phyloP scores from a whole-genome alignment of 2,113 vertebrate species.

The Mustela lutreola region DNA sequence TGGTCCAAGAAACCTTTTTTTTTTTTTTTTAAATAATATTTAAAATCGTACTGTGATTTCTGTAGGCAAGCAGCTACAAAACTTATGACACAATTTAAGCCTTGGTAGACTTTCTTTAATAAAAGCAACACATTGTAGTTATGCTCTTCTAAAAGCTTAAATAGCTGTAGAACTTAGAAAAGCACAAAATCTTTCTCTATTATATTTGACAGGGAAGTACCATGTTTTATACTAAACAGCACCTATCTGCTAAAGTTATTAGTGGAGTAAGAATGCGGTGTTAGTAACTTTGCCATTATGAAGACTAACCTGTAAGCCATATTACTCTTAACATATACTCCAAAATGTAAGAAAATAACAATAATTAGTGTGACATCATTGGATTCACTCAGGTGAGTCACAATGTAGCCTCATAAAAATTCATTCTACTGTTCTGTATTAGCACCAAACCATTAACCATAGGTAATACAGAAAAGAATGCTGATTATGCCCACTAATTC shows the following conservation, averaged over 20 bases:
- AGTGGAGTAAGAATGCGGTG: not conserved
- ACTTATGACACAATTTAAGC: conserved; percentile 72
- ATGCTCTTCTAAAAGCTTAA: conserved; percentile 77
- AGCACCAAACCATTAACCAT: not conserved
- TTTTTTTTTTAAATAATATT: not conserved
- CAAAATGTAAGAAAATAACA: not conserved
- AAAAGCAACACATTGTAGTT: conserved; percentile 79
- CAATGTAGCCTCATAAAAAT: not conserved
- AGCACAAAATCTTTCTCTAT: conserved; percentile 65
- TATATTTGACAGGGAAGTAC: conserved; percentile 54
- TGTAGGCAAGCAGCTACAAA: conserved; percentile 34
- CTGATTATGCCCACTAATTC: not conserved
- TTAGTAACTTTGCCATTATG: not conserved
- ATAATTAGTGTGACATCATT: not conserved
- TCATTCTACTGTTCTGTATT: not conserved
- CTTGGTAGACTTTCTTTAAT: conserved; percentile 82
- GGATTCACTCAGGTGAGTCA: not conserved
- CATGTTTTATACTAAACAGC: conserved; percentile 47
- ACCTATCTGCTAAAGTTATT: conserved; percentile 70
- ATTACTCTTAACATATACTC: not conserved
- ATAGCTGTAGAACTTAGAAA: conserved; percentile 47
- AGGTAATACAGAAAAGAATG: not conserved
- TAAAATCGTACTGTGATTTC: not conserved
- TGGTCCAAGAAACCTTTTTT: conserved; percentile 4
- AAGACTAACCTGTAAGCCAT: not conserved